Evolutionary conservation across 1,140 invertebrate species (phyloP), one percentile per base, ranked within the genome.

Genomic region (Geopemphigus sp.): DNA sequence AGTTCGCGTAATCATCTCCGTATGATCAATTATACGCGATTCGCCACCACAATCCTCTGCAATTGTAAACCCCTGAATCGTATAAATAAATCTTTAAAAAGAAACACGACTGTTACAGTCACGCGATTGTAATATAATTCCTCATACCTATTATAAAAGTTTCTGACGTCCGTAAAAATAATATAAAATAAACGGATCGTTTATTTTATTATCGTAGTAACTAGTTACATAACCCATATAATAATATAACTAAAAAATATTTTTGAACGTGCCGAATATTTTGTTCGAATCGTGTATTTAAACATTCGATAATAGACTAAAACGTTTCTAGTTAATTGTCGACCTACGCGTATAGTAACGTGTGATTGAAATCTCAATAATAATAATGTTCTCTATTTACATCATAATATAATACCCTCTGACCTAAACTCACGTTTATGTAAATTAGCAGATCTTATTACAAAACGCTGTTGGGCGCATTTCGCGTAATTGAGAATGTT

Each of bases 171-270:
- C 24, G 39, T 39, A 39, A 74, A 59, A 76, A 59, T 76, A 74
- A 74, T 74, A 56, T 39, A 17, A 39, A 72, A 59, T 76, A 45
- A 59, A 76, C 12, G 54, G 72, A 76, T 76, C 59, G 72, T 76
- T 57, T 76, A 76, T 59, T 76, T 76, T 76, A 76, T 76, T 76
- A 54, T 76, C 72, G 59, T 76, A 76, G 72, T 76, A 59, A 59
- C 72, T 76, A 54, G 54, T 76, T 59, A 59, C 5, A 45, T 19
- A n/a, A n/a, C n/a, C n/a, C n/a, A n/a, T n/a, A n/a, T n/a, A n/a
- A n/a, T n/a, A n/a, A n/a, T n/a, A n/a, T 70, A 50, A 68, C 17
- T 47, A n/a, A 3, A 5, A 47, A 66, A 47, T 47, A 68, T 24
- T 47, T 12, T 66, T 66, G 14, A 45, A 45, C 63, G 45, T 66